These are phyloP conservation scores for Colinus virginianus DNA, from an alignment of 2,113 vertebrate species.

Conservation along the genomic window DNA sequence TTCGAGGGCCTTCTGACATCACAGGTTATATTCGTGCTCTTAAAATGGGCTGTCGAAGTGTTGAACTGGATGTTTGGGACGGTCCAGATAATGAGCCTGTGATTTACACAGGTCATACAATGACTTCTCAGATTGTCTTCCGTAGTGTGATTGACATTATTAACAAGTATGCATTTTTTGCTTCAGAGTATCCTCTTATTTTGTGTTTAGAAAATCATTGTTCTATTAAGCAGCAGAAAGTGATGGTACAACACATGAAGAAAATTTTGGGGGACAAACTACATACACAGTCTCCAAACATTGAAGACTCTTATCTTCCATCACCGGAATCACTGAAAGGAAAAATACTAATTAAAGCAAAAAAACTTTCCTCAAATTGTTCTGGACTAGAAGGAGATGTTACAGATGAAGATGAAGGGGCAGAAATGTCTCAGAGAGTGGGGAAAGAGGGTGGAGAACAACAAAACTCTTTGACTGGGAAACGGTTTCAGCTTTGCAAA, in stretches of 20 bases:
- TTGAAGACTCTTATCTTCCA: constrained; percentile 91
- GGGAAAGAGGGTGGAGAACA: constrained; percentile 86
- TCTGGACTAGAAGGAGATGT: constrained; percentile 92
- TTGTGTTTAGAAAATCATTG: constrained; percentile 97
- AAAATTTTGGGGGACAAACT: constrained; percentile 95
- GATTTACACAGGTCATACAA: constrained; percentile 96
- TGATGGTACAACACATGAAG: constrained; percentile 97
- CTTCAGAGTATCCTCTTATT: constrained; percentile 94
- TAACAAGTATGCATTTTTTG: constrained; percentile 95
- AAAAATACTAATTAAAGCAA: constrained; percentile 93
- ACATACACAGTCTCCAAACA: constrained; percentile 83
- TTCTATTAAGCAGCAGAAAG: constrained; percentile 93
- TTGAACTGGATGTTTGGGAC: constrained; percentile 97
- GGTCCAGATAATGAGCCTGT: constrained; percentile 96
- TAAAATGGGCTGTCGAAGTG: constrained; percentile 97
- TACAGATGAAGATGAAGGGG: constrained; percentile 96
- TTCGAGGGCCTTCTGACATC: constrained; percentile 97
- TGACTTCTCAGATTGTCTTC: constrained; percentile 97
- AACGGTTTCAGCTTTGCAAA: constrained; percentile 93
- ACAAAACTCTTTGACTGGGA: constrained; percentile 78
- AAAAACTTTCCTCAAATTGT: constrained; percentile 89
- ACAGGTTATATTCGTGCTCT: constrained; percentile 96
- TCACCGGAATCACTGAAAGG: constrained; percentile 90
- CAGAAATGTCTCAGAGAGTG: constrained; percentile 93
- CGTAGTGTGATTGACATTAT: constrained; percentile 93